Evolutionary conservation across 2,797 vertebrate genomes (phyloP).

Genomic region (Oreortyx pictus): DNA sequence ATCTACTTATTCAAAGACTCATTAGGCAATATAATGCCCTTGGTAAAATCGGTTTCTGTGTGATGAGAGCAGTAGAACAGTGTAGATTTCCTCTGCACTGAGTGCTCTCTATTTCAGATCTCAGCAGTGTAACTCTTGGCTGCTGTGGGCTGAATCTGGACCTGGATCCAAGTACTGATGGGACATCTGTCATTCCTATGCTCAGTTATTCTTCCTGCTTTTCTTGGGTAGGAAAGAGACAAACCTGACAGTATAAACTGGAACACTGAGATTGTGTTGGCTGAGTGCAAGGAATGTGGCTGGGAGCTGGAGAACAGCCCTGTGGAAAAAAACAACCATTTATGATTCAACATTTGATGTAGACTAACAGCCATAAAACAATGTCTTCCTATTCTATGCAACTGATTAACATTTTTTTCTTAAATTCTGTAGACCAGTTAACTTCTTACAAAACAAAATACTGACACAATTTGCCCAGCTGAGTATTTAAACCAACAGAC

Average conservation of each 20-base stretch:
- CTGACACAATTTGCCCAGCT: not conserved
- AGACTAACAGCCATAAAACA: not conserved
- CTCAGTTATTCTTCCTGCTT: conserved; percentile 23
- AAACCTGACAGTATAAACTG: conserved; percentile 39
- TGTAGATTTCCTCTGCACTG: not conserved
- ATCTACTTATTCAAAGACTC: not conserved
- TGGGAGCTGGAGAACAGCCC: not conserved
- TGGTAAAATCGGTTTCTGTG: not conserved
- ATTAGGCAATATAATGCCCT: not conserved
- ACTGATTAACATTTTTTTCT: conserved; percentile 4
- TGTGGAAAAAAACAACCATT: not conserved
- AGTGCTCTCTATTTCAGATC: not conserved
- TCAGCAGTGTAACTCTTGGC: conserved; percentile 43
- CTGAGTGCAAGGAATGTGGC: not conserved
- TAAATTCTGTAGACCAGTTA: not conserved
- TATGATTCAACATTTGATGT: conserved; percentile 22
- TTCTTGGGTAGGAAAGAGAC: not conserved
- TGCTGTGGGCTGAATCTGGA: conserved; percentile 14
- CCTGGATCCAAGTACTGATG: not conserved
- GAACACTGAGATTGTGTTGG: not conserved
- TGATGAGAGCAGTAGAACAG: not conserved
- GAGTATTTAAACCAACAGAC: not conserved
- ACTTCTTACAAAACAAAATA: not conserved
- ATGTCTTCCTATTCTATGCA: not conserved
- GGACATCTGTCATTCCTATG: conserved; percentile 47